phyloP scores from a whole-genome alignment of 2,113 vertebrate genomes.

The Meleagris gallopavo region DNA sequence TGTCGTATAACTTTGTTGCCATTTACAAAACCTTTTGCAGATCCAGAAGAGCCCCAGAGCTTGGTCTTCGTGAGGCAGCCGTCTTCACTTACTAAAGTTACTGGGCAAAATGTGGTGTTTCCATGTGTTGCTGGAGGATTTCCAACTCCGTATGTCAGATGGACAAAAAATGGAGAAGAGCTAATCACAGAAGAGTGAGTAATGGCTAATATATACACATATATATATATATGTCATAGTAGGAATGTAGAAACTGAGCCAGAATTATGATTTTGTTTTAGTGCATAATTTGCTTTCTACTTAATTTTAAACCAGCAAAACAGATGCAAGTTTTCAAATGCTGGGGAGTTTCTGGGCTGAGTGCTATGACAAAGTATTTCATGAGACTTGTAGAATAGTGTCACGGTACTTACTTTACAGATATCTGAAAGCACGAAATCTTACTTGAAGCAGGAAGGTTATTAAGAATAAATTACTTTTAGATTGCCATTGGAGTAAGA shows the following conservation, averaged over 20 bases:
- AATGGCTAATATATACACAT: background rate
- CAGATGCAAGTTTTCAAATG: background rate
- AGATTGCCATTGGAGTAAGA: background rate
- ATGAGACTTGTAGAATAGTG: background rate
- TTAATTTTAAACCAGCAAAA: background rate
- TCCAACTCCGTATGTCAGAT: conserved; percentile 81
- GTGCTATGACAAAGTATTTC: background rate
- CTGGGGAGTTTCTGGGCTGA: background rate
- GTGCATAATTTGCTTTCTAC: background rate
- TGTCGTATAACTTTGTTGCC: background rate
- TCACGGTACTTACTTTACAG: background rate
- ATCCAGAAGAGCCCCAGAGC: conserved; percentile 75
- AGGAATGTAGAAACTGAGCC: background rate
- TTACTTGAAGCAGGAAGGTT: background rate
- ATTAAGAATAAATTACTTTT: background rate
- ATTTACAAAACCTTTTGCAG: conserved; percentile 69
- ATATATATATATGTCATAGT: rapidly evolving
- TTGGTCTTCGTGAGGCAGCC: conserved; percentile 85
- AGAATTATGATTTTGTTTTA: rapidly evolving
- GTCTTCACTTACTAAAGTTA: conserved; percentile 73
- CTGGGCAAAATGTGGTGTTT: conserved; percentile 82
- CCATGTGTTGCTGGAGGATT: conserved; percentile 84
- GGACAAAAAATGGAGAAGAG: conserved; percentile 84
- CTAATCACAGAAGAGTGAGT: conserved; percentile 85
- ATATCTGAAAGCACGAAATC: background rate